These are phyloP conservation scores for Rhizomys pruinosus DNA, from an alignment of 2,113 vertebrate genomes.

Conservation along the genomic window DNA sequence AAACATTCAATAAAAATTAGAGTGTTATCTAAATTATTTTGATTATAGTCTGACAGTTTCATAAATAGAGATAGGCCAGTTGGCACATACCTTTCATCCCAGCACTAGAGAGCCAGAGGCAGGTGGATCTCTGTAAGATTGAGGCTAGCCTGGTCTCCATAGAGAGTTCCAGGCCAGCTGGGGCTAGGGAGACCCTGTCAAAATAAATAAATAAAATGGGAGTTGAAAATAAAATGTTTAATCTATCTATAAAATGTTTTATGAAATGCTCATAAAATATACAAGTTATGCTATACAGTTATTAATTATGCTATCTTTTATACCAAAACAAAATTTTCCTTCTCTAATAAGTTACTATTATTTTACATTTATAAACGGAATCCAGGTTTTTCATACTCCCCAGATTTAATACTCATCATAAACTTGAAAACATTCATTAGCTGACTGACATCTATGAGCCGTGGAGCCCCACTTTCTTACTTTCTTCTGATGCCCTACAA, in stretches of 20 bases:
- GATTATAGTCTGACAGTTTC: background rate
- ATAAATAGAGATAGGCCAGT: background rate
- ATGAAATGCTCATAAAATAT: background rate
- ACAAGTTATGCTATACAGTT: background rate
- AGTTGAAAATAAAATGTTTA: slow-evolving; percentile 33
- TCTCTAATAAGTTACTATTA: background rate
- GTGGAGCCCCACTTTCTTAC: background rate
- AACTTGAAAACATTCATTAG: slow-evolving; percentile 3
- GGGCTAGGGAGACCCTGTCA: too few species aligned
- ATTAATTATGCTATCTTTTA: slow-evolving; percentile 35
- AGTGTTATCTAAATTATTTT: slow-evolving; percentile 44
- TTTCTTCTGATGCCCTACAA: background rate
- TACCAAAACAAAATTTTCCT: background rate
- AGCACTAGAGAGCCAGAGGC: too few species aligned
- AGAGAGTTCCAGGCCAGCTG: too few species aligned
- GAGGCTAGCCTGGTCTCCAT: too few species aligned
- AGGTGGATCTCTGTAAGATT: too few species aligned
- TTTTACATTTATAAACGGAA: background rate
- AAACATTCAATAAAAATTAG: slow-evolving; percentile 10
- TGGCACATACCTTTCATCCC: too few species aligned
- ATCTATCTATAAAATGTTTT: background rate
- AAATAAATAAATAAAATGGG: too few species aligned
- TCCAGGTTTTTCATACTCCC: background rate
- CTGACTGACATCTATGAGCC: background rate
- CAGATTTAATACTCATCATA: background rate